Evolutionary conservation across 1,140 invertebrate species (phyloP).

Genomic region (Orussus abietinus): DNA sequence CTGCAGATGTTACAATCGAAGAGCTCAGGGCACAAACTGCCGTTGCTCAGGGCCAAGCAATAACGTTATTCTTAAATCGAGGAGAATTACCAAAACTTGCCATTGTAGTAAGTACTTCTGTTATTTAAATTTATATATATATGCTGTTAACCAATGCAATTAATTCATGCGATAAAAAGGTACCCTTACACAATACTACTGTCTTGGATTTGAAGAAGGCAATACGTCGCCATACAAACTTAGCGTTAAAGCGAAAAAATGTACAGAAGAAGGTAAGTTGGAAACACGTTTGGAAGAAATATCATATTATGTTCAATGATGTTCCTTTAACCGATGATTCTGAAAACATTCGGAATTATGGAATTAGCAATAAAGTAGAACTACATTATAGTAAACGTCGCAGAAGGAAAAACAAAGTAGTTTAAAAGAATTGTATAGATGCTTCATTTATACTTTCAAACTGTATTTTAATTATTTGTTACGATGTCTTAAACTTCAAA

Average conservation of each 20-base stretch:
- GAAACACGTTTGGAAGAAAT: slow-evolving; percentile 49
- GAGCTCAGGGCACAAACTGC: slow-evolving; percentile 47
- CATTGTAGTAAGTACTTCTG: slow-evolving; percentile 37
- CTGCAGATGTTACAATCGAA: slow-evolving; percentile 42
- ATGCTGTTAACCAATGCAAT: neutral
- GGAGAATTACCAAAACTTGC: slow-evolving; percentile 37
- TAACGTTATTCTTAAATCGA: slow-evolving; percentile 43
- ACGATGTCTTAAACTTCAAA: too few species aligned
- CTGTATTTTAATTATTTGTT: too few species aligned
- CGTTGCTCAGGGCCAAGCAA: slow-evolving; percentile 48
- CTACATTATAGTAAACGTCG: slow-evolving; percentile 36
- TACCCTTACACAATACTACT: slow-evolving; percentile 40
- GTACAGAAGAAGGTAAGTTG: slow-evolving; percentile 46
- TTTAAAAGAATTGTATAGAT: slow-evolving; percentile 6
- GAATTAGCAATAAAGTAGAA: slow-evolving; percentile 38
- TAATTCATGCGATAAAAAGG: too few species aligned
- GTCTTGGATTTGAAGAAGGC: slow-evolving; percentile 47
- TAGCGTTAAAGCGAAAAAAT: slow-evolving; percentile 39
- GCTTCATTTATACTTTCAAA: slow-evolving; percentile 3
- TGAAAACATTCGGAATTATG: slow-evolving; percentile 44
- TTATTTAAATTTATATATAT: slow-evolving; percentile 5
- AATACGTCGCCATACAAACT: slow-evolving; percentile 40
- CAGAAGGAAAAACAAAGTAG: slow-evolving; percentile 36
- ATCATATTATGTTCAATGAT: slow-evolving; percentile 35
- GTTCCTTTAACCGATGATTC: slow-evolving; percentile 31